Percentiles rank a stretch among this genome's conserved stretches.
Conservation (phyloP, 1,140 invertebrate species). For the Drosophila yakuba region DNA sequence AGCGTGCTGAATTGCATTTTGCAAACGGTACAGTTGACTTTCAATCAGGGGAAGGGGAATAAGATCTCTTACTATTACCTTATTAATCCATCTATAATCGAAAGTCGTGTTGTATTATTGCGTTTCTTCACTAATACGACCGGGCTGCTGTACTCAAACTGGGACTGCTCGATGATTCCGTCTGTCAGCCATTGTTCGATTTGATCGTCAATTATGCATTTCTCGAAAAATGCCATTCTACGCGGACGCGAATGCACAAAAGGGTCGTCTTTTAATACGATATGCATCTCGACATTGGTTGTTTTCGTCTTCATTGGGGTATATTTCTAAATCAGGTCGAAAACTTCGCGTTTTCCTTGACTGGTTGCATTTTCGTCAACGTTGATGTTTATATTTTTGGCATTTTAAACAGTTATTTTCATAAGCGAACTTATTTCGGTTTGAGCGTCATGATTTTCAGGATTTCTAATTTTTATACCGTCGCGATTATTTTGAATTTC, state of each 20-base stretch:
- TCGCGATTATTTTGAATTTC: too few relatives aligned
- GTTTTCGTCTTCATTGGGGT: not conserved
- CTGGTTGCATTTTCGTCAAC: constrained; percentile 10
- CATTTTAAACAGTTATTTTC: not conserved
- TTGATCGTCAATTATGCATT: not conserved
- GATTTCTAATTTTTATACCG: too few relatives aligned
- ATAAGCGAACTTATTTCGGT: too few relatives aligned
- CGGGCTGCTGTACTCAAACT: not conserved
- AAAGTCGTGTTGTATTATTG: not conserved
- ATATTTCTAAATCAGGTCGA: not conserved
- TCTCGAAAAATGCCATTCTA: not conserved
- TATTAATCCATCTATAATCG: not conserved
- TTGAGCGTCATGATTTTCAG: too few relatives aligned
- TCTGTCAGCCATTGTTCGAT: not conserved
- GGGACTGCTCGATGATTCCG: not conserved
- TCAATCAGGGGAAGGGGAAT: too few relatives aligned
- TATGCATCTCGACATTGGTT: not conserved
- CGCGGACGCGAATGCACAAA: not conserved
- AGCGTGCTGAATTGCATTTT: too few relatives aligned
- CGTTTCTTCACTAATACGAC: not conserved
- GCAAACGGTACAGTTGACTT: too few relatives aligned
- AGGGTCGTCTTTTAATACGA: not conserved
- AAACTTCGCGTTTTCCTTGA: not conserved
- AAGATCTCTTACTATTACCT: too few relatives aligned
- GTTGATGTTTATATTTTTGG: not conserved